A percentile compares a stretch with the other conserved stretches of the same genome.
Conservation (phyloP, 2,888 invertebrate genomes). For the Hydrotaea diabolus region DNA sequence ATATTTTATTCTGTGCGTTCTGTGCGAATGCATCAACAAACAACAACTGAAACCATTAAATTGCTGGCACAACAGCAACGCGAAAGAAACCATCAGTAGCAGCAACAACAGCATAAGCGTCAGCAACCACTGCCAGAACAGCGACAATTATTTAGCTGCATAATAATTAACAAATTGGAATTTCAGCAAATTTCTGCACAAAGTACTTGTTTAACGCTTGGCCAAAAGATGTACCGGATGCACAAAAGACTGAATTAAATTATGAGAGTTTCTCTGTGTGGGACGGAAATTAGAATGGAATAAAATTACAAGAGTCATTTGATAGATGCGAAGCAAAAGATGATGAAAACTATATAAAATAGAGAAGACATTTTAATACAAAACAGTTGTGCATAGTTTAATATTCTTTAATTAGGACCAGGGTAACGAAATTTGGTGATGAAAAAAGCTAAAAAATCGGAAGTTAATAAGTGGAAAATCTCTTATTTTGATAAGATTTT, state of each 20-base stretch:
- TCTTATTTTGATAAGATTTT: too few relatives aligned
- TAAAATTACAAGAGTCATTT: too few relatives aligned
- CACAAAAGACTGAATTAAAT: not conserved
- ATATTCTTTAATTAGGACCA: too few relatives aligned
- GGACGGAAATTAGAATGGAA: not conserved
- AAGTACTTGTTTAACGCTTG: not conserved
- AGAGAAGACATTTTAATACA: too few relatives aligned
- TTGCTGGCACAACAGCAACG: not conserved
- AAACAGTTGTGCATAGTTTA: too few relatives aligned
- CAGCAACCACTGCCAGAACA: not conserved
- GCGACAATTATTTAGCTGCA: constrained; percentile 4
- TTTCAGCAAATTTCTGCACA: not conserved
- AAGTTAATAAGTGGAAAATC: too few relatives aligned
- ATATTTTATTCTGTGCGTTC: not conserved
- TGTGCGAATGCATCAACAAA: not conserved
- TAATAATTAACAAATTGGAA: not conserved
- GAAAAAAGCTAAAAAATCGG: too few relatives aligned
- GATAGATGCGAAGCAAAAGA: not conserved
- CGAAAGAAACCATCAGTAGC: not conserved
- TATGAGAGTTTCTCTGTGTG: not conserved
- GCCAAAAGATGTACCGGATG: not conserved
- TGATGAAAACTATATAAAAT: too few relatives aligned
- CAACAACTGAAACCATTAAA: constrained; percentile 1
- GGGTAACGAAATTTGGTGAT: too few relatives aligned
- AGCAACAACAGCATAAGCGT: not conserved